Evolutionary conservation across 1,140 invertebrate species (phyloP), one percentile per base, ranked within the genome.

Genomic region (Trichonephila inaurata): DNA sequence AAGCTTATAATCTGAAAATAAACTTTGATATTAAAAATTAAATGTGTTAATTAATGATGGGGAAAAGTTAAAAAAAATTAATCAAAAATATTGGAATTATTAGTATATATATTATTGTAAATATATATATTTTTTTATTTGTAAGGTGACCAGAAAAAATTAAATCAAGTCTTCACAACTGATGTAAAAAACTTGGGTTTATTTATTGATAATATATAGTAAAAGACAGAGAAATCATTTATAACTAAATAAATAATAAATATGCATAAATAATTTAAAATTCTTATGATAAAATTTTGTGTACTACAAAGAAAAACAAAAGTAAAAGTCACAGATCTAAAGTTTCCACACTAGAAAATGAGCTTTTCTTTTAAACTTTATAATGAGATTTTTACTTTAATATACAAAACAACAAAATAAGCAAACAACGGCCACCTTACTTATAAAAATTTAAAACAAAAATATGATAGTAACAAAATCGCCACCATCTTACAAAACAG

Each of bases 391-490:
- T 28, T 81, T 81, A 18, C 72, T 33, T 44, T 18, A 81, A 16
- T 28, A 85, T 24, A 16, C 21, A 85, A 85, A 85, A 60, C 51
- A 85, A 60, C 24, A 77, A 14, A 58, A 85, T 40, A 8, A 85
- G 12, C 10, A 85, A 60, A 60, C 51, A 85, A 85, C 51, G 19
- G 58, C 19, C 83, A 61, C n/a, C 83, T 24, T 28, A 85, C 51
- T 85, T 28, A 58, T 85, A 85, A 85, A 83, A 85, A 60, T 60
- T 60, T 85, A n/a, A 85, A 58, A 85, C 58, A 85, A 60, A 85
- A 14, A 58, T 60, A 85, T 24, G 81, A 21, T 40, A 18, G 51
- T 33, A 85, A 77, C 24, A 77, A 18, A 24, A 60, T 58, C 14
- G 51, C 19, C 44, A 83, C 51, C n/a, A n/a, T 61, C 51, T 77